Base-by-base conservation (phyloP, 1,140 invertebrate genomes). In the Tetraneura akinire region DNA sequence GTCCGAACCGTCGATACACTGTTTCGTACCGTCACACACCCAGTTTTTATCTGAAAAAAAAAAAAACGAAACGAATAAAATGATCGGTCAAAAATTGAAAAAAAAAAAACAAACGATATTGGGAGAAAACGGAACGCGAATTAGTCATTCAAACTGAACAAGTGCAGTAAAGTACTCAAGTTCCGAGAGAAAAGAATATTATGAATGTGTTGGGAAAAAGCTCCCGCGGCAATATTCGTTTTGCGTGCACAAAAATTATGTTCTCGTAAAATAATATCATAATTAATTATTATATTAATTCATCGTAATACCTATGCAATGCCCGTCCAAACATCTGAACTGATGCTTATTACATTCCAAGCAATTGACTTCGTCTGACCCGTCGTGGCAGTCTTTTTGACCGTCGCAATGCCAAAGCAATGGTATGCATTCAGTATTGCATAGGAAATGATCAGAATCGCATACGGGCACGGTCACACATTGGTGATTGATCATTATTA, bases 401-500 rank as follows among this genome's bases (percentile, higher is more conserved):
- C 91, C 90, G 85, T 96, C 95, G 85, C 95, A 96, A 66, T 91
- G 91, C 94, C 95, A 97, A 0, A 88, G 87, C 0, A 88, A 86
- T 0, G 95, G 94, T 81, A 98, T 94, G 85, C 96, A 98, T 81
- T 92, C 90, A 4, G 86, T 85, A 16, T 87, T 88, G 83, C 96
- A 98, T 0, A 90, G 90, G 84, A 96, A 96, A 83, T 93, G 89
- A 83, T 92, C 90, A 0, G 89, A 87, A 3, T 90, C 90, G 85
- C 96, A 97, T 9, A 90, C 90, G 2, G 93, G 92, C 3, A 90
- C 87, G 9, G 89, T 87, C 16, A 89, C 87, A 82, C 95, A 96
- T 5, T 89, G 90, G 74, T 88, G 88, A 10, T 91, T 89, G 10
- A 90, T 88, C 21, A 96, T 84, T 82, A 91, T 90, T 70, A 93